Conservation (phyloP, 30 jellyfish, hydroid and myxozoan species). For the Turritopsis rubra region DNA sequence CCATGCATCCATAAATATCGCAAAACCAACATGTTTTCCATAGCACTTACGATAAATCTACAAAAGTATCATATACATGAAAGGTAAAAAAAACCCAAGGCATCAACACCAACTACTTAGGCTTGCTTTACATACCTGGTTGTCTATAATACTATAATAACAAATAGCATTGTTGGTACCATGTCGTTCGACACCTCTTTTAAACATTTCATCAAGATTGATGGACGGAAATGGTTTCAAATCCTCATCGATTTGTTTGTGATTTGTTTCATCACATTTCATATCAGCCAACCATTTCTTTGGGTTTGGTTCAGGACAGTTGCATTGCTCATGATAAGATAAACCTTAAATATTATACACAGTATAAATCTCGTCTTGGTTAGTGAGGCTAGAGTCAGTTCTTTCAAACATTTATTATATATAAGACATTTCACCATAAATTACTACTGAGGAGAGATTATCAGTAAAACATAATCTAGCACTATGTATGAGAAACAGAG, state of each 20-base stretch:
- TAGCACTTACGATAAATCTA: slow-evolving; percentile 73
- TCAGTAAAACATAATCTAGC: too few species aligned
- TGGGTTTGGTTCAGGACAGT: slow-evolving; percentile 59
- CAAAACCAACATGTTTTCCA: slow-evolving; percentile 64
- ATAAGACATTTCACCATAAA: too few species aligned
- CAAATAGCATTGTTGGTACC: slow-evolving; percentile 49
- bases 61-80: not conserved
- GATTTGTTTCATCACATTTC: slow-evolving; percentile 46
- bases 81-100: not conserved
- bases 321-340: slow-evolving; percentile 54
- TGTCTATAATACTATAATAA: slow-evolving; percentile 54
- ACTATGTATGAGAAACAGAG: too few species aligned
- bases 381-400: not conserved
- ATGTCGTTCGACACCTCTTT: slow-evolving; percentile 33
- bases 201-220: slow-evolving; percentile 37
- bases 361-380: too few species aligned
- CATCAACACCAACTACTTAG: not conserved
- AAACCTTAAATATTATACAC: slow-evolving; percentile 34
- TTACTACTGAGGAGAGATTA: too few species aligned
- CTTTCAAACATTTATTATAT: not conserved
- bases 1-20: slow-evolving; percentile 73
- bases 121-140: slow-evolving; percentile 42
- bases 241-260: slow-evolving; percentile 53
- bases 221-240: slow-evolving; percentile 51
- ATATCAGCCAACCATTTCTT: slow-evolving; percentile 42